Conservation (phyloP, 2,113 vertebrate species). For the Corythoichthys intestinalis region DNA sequence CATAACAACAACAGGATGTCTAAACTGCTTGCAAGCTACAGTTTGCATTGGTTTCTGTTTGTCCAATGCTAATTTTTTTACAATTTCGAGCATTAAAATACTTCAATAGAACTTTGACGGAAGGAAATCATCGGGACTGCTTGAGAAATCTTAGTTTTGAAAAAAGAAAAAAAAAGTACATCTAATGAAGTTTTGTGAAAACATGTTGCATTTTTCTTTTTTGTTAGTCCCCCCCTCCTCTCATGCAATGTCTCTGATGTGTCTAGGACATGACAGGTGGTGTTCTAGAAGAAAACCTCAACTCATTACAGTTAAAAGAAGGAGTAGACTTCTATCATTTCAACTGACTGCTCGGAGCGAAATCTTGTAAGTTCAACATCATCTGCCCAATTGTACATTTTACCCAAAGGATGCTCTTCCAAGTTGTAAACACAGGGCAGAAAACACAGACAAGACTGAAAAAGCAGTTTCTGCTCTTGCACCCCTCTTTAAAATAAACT, state of each 20-base stretch:
- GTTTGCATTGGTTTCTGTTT: neutral
- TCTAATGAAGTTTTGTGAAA: neutral
- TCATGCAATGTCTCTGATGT: neutral
- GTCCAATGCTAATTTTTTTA: neutral
- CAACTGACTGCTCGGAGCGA: slow-evolving; percentile 51
- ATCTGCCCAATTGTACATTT: too few relatives aligned
- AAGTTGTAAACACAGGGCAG: too few relatives aligned
- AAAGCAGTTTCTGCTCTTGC: too few relatives aligned
- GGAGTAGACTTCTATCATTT: slow-evolving; percentile 74
- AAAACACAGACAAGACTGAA: too few relatives aligned
- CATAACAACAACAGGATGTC: slow-evolving; percentile 8
- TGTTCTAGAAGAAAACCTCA: slow-evolving; percentile 83
- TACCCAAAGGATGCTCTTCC: too few relatives aligned
- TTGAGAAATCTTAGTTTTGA: neutral
- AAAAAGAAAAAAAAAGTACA: neutral
- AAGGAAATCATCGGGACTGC: slow-evolving; percentile 5
- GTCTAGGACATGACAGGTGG: slow-evolving; percentile 89
- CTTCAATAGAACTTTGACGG: neutral
- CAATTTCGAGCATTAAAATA: neutral
- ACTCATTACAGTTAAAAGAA: slow-evolving; percentile 70
- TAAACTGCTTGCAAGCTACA: slow-evolving; percentile 4
- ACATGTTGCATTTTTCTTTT: neutral
- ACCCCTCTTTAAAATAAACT: too few relatives aligned
- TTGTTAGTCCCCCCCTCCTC: neutral
- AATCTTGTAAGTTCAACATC: neutral